A percentile compares a stretch with the other conserved stretches of the same genome.
phyloP scores from a whole-genome alignment of 2,888 invertebrate genomes.

The Selenia dentaria region DNA sequence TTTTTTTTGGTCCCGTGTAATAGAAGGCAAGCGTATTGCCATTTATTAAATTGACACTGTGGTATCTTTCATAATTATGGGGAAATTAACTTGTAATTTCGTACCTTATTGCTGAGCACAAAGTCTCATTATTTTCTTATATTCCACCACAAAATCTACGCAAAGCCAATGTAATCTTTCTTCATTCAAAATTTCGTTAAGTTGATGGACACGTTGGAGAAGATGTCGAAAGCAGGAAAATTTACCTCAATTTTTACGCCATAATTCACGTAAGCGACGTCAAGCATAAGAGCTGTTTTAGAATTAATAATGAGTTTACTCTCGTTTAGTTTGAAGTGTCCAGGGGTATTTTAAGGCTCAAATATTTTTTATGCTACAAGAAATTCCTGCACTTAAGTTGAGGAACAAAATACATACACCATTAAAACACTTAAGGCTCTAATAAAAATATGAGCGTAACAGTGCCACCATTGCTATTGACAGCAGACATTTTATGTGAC shows the following conservation, averaged over 20 bases:
- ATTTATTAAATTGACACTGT: too few species aligned
- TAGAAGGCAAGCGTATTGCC: too few species aligned
- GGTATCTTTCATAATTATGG: too few species aligned
- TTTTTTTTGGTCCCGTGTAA: too few species aligned
- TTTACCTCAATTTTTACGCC: conserved; percentile 14
- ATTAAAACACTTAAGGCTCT: neutral
- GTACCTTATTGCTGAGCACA: too few species aligned
- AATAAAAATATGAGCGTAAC: neutral
- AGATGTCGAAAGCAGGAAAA: conserved; percentile 14
- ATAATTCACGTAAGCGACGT: conserved; percentile 12
- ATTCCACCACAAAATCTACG: conserved; percentile 14
- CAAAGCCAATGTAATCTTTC: conserved; percentile 11
- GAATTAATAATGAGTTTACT: conserved; percentile 19
- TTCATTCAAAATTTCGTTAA: conserved; percentile 18
- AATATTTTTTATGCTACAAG: neutral
- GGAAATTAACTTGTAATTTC: too few species aligned
- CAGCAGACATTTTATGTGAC: conserved; percentile 34
- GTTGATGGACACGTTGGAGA: conserved; percentile 22
- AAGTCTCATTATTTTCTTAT: too few species aligned
- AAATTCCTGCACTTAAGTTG: too few species aligned
- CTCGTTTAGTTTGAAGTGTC: conserved; percentile 5
- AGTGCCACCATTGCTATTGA: conserved; percentile 17
- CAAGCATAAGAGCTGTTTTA: conserved; percentile 18
- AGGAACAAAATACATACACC: too few species aligned
- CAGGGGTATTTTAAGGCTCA: neutral